These are phyloP conservation scores for Hyles euphorbiae DNA, from an alignment of 1,140 invertebrate genomes.

Conservation along the genomic window DNA sequence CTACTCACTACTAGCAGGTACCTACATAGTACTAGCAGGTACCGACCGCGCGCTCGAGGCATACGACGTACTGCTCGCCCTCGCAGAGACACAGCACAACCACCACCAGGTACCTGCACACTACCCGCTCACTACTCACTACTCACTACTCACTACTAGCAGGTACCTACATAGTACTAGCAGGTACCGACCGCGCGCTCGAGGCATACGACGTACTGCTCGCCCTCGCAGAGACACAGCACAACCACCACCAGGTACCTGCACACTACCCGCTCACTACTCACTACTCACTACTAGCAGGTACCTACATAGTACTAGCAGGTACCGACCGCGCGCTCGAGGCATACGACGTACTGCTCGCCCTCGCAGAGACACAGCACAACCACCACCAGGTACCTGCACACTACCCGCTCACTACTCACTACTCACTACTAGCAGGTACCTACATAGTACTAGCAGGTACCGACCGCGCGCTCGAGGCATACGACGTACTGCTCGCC, in stretches of 20 bases:
- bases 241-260: background rate
- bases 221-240: slow-evolving; percentile 79
- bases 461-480: slow-evolving; percentile 86
- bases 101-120: background rate
- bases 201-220: slow-evolving; percentile 88
- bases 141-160: too few relatives aligned
- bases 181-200: slow-evolving; percentile 84
- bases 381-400: background rate
- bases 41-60: slow-evolving; percentile 86
- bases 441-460: too few relatives aligned
- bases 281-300: too few relatives aligned
- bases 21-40: too few relatives aligned
- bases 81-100: slow-evolving; percentile 76
- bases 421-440: too few relatives aligned
- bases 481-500: slow-evolving; percentile 85
- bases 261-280: background rate
- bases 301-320: too few relatives aligned
- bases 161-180: too few relatives aligned
- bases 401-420: background rate
- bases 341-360: slow-evolving; percentile 85
- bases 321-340: slow-evolving; percentile 86
- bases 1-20: too few relatives aligned
- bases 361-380: slow-evolving; percentile 78
- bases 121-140: too few relatives aligned
- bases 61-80: slow-evolving; percentile 85